Base-by-base conservation (phyloP, 2,888 invertebrate species). In the Ichneumon xanthorius region DNA sequence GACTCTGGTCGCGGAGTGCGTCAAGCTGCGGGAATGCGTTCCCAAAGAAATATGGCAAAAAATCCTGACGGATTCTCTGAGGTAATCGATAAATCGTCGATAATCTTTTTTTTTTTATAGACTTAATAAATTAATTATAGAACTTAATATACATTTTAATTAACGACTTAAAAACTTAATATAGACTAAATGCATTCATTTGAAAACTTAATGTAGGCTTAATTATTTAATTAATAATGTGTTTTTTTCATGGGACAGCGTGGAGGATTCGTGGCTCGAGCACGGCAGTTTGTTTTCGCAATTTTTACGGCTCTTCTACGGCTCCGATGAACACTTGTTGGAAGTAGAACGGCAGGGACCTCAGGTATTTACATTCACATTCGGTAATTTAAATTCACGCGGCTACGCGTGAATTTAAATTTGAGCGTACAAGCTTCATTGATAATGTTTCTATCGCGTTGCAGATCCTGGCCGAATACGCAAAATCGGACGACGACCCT, bases 381-480 rank as follows among this genome's bases (percentile, higher is more conserved):
- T 30, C 30, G 30, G 30, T 3, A 4, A 5, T 50, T 30, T 22
- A 3, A 40, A 5, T 3, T 2, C 5, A 16, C 11, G 1, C 4
- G 88, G 83, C 40, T 45, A 68, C 30, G 73, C n/a, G n/a, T n/a
- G n/a, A n/a, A n/a, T n/a, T n/a, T n/a, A n/a, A 55, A 77, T 73
- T n/a, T 63, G 22, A 45, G 33, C 4, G 63, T 14, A 65, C 9
- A 61, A 33, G 48, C 70, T 77, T 19, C 3, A 50, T 22, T 61
- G 48, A 45, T 70, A 73, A 48, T 61, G 76, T 63, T 76, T 37
- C 53, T 67, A 63, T 72, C 58, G 75, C 22, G 33, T 88, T 88
- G 33, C 65, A 92, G 92, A 85, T 90, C 72, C 58, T 91, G 40
- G 83, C 82, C 4, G 86, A 90, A 68, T 86, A 87, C 71, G 79